Evolutionary conservation across 2,113 vertebrate species (phyloP).

Genomic region (Callaeas wilsoni): DNA sequence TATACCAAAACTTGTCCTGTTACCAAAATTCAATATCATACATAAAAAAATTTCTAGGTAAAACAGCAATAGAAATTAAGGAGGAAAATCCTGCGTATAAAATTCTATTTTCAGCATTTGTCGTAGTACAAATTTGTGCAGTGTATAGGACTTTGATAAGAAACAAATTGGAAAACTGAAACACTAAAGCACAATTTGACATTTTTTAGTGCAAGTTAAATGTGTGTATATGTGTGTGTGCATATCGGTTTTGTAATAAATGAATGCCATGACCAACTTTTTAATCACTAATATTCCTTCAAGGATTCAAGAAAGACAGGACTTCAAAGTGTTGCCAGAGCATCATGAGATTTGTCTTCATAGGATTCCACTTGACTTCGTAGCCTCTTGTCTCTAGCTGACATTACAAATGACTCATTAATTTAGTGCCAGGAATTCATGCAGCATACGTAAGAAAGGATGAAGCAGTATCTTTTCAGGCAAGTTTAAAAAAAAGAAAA

Average conservation of each 20-base stretch:
- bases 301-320: background rate
- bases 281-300: background rate
- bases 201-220: background rate
- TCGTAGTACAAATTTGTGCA: background rate
- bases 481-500: background rate
- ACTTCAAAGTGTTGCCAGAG: background rate
- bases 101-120: background rate
- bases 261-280: background rate
- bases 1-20: background rate
- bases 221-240: rapidly evolving
- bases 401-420: background rate
- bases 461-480: background rate
- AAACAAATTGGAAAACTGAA: background rate
- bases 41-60: background rate
- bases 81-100: rapidly evolving
- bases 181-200: background rate
- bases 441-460: background rate
- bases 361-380: background rate
- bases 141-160: background rate
- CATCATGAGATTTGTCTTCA: background rate
- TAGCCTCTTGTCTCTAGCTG: background rate
- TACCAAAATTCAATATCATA: background rate
- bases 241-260: background rate
- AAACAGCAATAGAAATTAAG: background rate
- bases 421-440: background rate